Evolutionary conservation across 1,140 invertebrate genomes (phyloP).

Genomic region (Triops cancriformis): DNA sequence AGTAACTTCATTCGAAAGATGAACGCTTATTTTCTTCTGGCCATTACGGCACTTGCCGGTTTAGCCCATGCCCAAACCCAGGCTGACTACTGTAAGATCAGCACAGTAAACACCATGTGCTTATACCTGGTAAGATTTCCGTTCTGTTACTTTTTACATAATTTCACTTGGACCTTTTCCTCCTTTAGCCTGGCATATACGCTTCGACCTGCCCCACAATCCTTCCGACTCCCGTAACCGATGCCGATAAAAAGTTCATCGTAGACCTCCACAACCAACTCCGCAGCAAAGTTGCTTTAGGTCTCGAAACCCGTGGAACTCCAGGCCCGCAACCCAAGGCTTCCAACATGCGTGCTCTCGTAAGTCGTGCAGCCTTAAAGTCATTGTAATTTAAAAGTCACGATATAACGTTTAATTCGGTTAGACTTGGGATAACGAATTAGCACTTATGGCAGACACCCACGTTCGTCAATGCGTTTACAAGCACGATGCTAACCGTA

Average conservation of each 20-base stretch:
- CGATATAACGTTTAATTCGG: not conserved
- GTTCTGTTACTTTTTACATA: not conserved
- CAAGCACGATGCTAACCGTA: slow-evolving; percentile 14
- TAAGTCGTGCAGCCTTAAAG: not conserved
- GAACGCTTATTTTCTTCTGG: not conserved
- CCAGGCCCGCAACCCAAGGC: slow-evolving; percentile 59
- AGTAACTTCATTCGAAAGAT: not conserved
- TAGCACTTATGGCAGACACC: slow-evolving; percentile 14
- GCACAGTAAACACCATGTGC: slow-evolving; percentile 26
- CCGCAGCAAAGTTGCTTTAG: slow-evolving; percentile 63
- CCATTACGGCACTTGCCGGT: not conserved
- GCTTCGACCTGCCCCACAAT: slow-evolving; percentile 6
- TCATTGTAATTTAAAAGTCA: not conserved
- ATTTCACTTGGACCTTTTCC: not conserved
- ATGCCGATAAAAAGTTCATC: slow-evolving; percentile 23
- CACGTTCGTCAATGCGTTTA: slow-evolving; percentile 15
- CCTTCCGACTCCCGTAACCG: not conserved
- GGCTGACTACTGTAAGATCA: slow-evolving; percentile 25
- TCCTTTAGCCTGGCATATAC: slow-evolving; percentile 8
- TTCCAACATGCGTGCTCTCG: slow-evolving; percentile 71
- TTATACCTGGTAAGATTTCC: slow-evolving; percentile 20
- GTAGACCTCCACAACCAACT: slow-evolving; percentile 64
- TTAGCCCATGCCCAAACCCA: not conserved
- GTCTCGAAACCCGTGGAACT: slow-evolving; percentile 49
- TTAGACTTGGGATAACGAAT: slow-evolving; percentile 20